Evolutionary conservation across 2,888 invertebrate species (phyloP).

Genomic region (Eulithis prunata): DNA sequence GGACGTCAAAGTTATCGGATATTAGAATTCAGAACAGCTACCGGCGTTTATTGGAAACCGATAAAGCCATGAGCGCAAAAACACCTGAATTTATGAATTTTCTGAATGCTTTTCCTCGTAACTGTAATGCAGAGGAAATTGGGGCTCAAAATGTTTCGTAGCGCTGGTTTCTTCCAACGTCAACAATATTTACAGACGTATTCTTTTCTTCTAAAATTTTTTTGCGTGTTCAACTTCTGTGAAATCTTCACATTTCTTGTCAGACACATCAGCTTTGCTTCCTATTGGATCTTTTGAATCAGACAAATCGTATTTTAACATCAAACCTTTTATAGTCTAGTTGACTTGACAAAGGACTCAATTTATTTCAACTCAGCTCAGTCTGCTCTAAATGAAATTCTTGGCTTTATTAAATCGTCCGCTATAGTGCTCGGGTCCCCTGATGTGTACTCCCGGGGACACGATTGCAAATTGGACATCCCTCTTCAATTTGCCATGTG

Average conservation of each 20-base stretch:
- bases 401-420: slow-evolving; percentile 27
- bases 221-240: background rate
- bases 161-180: background rate
- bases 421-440: slow-evolving; percentile 14
- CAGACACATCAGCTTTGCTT: background rate
- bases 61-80: slow-evolving; percentile 16
- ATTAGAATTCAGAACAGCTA: slow-evolving; percentile 8
- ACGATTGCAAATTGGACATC: slow-evolving; percentile 29
- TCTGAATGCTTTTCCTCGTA: background rate
- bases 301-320: background rate
- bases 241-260: background rate
- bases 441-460: slow-evolving; percentile 21
- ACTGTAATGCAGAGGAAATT: background rate
- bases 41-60: slow-evolving; percentile 23
- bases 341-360: background rate
- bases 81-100: slow-evolving; percentile 5
- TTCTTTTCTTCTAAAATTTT: background rate
- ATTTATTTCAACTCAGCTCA: background rate
- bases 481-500: slow-evolving; percentile 33
- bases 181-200: background rate
- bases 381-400: slow-evolving; percentile 1
- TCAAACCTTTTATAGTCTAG: background rate
- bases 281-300: background rate
- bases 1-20: slow-evolving; percentile 5
- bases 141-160: slow-evolving; percentile 1